Conservation (phyloP, 2,888 invertebrate genomes). For the Hermaeophaga mercurialis region DNA sequence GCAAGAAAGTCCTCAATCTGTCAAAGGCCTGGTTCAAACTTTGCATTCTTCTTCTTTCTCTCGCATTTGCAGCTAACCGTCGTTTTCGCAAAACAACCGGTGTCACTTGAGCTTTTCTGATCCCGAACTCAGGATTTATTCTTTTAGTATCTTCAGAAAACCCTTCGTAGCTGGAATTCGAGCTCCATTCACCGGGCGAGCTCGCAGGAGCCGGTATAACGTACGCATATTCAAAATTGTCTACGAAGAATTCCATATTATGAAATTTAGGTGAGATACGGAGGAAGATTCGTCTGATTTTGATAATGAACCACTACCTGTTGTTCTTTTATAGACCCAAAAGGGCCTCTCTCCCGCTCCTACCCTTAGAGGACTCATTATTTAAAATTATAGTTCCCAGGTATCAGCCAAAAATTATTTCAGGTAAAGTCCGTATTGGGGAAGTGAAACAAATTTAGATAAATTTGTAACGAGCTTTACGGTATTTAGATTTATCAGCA, state of each 20-base stretch:
- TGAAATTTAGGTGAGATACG: neutral
- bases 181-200: slow-evolving; percentile 42
- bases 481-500: slow-evolving; percentile 15
- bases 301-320: slow-evolving; percentile 45
- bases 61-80: slow-evolving; percentile 88
- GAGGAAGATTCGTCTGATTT: slow-evolving; percentile 26
- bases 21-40: slow-evolving; percentile 94
- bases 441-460: slow-evolving; percentile 24
- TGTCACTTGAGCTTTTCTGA: slow-evolving; percentile 62
- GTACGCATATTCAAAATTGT: slow-evolving; percentile 50
- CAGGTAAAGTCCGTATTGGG: slow-evolving; percentile 21
- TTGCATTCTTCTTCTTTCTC: slow-evolving; percentile 91
- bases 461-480: slow-evolving; percentile 21
- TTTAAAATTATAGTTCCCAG: slow-evolving; percentile 22
- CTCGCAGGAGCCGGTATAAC: slow-evolving; percentile 43
- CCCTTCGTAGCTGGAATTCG: slow-evolving; percentile 49
- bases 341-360: slow-evolving; percentile 24
- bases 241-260: slow-evolving; percentile 42
- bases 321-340: slow-evolving; percentile 42
- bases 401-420: slow-evolving; percentile 23
- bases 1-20: slow-evolving; percentile 86
- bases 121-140: slow-evolving; percentile 41
- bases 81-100: slow-evolving; percentile 81
- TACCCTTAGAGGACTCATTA: slow-evolving; percentile 32
- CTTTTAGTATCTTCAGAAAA: slow-evolving; percentile 48